Percentiles rank a stretch among this genome's conserved stretches.
Conservation (phyloP, 2,797 vertebrate species). For the Xyrichtys novacula region DNA sequence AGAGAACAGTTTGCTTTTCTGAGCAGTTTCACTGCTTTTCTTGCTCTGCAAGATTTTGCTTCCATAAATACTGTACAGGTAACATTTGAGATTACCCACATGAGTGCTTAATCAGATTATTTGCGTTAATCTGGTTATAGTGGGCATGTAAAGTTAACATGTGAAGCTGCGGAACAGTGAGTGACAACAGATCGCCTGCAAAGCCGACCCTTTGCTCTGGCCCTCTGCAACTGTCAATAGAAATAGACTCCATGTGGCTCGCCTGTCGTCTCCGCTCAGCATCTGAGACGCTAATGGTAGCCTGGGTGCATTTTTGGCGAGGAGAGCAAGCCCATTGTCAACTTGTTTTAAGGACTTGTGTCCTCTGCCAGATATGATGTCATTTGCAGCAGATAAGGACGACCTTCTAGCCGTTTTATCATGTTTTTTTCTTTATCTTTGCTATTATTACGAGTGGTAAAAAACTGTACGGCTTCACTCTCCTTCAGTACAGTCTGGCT, state of each 20-base stretch:
- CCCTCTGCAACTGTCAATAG: constrained; percentile 68
- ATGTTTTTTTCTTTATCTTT: constrained; percentile 5
- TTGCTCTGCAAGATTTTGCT: background rate
- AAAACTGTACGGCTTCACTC: constrained; percentile 18
- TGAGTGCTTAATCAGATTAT: constrained; percentile 3
- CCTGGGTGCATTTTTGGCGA: constrained; percentile 50
- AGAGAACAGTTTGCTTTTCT: background rate
- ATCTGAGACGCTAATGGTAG: constrained; percentile 44
- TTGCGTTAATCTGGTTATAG: constrained; percentile 8
- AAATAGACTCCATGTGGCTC: constrained; percentile 54
- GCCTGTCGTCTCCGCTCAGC: constrained; percentile 68
- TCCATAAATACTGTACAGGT: constrained; percentile 2
- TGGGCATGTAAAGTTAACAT: constrained; percentile 5
- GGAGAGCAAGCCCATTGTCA: constrained; percentile 12
- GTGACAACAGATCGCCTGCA: constrained; percentile 53
- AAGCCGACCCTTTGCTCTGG: constrained; percentile 57
- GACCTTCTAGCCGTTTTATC: background rate
- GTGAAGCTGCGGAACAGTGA: constrained; percentile 35
- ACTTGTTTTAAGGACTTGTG: constrained; percentile 23
- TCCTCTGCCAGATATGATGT: constrained; percentile 10
- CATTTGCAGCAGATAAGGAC: constrained; percentile 10
- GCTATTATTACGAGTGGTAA: constrained; percentile 8
- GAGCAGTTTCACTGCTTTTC: background rate
- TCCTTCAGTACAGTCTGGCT: constrained; percentile 6
- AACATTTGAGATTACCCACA: background rate